phyloP scores from a whole-genome alignment of 2,888 invertebrate species.

The Exocentrus adspersus region DNA sequence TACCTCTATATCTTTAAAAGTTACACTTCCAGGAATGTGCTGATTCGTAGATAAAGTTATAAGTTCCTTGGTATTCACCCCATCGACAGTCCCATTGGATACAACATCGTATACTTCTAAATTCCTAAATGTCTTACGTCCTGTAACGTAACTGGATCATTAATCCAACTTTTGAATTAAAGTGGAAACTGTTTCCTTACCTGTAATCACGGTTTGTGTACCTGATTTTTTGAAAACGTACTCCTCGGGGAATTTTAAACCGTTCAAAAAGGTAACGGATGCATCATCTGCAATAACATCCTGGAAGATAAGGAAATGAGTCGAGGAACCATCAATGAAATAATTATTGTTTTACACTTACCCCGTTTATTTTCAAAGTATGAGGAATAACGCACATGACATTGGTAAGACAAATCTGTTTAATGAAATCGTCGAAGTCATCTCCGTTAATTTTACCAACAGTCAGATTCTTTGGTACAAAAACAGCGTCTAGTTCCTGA shows the following conservation, averaged over 20 bases:
- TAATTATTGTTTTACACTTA: conserved; percentile 52
- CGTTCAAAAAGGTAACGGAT: conserved; percentile 62
- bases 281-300: conserved; percentile 58
- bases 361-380: conserved; percentile 64
- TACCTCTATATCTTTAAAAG: conserved; percentile 67
- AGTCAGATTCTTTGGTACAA: conserved; percentile 55
- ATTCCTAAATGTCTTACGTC: conserved; percentile 64
- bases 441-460: conserved; percentile 64
- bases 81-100: conserved; percentile 63
- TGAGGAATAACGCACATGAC: conserved; percentile 58
- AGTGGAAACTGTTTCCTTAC: conserved; percentile 44
- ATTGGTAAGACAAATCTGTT: conserved; percentile 64
- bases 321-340: neutral
- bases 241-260: conserved; percentile 66
- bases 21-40: conserved; percentile 62
- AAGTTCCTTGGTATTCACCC: conserved; percentile 62
- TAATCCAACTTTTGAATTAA: too few relatives aligned
- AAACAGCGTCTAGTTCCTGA: conserved; percentile 39
- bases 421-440: conserved; percentile 62
- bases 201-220: conserved; percentile 59
- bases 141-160: conserved; percentile 50
- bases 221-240: conserved; percentile 62
- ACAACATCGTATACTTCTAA: conserved; percentile 60
- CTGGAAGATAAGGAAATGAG: conserved; percentile 60
- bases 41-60: conserved; percentile 65